phyloP scores from a whole-genome alignment of 2,888 invertebrate genomes.

The Plebejus anna region DNA sequence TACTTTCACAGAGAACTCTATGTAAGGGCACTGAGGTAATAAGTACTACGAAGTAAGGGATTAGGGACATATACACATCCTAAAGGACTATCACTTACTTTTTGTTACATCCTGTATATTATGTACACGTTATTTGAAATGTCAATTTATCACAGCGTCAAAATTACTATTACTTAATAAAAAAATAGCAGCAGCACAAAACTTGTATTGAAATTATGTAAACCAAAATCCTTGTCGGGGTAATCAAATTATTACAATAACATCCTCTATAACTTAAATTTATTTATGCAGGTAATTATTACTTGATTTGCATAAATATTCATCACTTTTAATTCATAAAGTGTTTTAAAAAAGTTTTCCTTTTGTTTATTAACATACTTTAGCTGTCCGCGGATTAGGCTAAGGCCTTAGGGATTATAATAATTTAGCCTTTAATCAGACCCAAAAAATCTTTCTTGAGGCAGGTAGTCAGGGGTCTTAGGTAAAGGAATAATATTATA shows the following conservation, averaged over 20 bases:
- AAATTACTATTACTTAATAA: too few relatives aligned
- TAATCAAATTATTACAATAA: slow-evolving; percentile 14
- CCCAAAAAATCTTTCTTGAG: background rate
- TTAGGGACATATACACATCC: too few relatives aligned
- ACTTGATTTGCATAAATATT: slow-evolving; percentile 12
- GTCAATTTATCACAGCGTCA: too few relatives aligned
- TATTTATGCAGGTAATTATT: background rate
- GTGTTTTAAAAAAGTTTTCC: background rate
- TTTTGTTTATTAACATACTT: background rate
- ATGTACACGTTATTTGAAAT: too few relatives aligned
- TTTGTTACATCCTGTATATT: too few relatives aligned
- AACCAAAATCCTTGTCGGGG: slow-evolving; percentile 9
- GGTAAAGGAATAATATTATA: background rate
- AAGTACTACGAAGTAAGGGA: too few relatives aligned
- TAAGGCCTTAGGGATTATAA: background rate
- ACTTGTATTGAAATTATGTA: background rate
- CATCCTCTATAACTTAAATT: background rate
- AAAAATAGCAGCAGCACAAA: background rate
- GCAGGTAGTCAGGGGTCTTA: background rate
- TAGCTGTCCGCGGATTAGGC: background rate
- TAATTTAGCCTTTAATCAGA: background rate
- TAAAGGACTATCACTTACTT: too few relatives aligned
- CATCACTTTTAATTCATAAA: background rate
- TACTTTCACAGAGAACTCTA: too few relatives aligned
- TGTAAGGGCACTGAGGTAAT: too few relatives aligned